These are phyloP conservation scores for Cantharis lateralis DNA, from an alignment of 2,888 invertebrate genomes.

Conservation along the genomic window DNA sequence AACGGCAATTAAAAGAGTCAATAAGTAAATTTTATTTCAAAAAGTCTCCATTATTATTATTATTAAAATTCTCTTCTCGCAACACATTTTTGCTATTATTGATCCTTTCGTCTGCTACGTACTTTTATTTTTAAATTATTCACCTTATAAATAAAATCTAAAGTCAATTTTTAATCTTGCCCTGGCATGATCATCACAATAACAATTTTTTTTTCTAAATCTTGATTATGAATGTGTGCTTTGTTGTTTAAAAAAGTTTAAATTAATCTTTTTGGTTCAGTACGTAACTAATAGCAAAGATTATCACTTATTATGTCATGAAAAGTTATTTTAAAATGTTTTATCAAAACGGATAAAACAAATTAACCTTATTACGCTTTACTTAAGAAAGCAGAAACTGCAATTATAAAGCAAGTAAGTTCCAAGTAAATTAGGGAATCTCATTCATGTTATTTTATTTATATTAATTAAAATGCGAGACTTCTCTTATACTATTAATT, in stretches of 20 bases:
- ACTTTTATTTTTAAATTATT: background rate
- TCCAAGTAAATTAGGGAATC: background rate
- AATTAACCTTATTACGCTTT: background rate
- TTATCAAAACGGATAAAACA: background rate
- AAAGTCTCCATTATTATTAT: background rate
- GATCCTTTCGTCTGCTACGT: background rate
- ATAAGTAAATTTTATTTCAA: background rate
- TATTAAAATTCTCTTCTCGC: background rate
- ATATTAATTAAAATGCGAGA: background rate
- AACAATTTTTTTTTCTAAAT: background rate
- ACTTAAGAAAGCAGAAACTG: background rate
- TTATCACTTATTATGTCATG: conserved; percentile 2
- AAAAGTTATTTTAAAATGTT: background rate
- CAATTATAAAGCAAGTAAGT: background rate
- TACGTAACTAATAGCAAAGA: conserved; percentile 1
- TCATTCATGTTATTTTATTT: background rate
- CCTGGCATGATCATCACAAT: background rate
- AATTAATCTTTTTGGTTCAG: conserved; percentile 1
- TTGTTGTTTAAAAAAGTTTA: background rate
- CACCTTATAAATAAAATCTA: background rate
- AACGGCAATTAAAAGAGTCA: background rate
- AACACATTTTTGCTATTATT: background rate
- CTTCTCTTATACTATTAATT: background rate
- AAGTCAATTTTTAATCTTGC: background rate
- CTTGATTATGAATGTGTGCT: background rate